A percentile compares a stretch with the other conserved stretches of the same genome.
Evolutionary conservation across 2,113 vertebrate species (phyloP).

Genomic region (Forbesichthys agassizii): DNA sequence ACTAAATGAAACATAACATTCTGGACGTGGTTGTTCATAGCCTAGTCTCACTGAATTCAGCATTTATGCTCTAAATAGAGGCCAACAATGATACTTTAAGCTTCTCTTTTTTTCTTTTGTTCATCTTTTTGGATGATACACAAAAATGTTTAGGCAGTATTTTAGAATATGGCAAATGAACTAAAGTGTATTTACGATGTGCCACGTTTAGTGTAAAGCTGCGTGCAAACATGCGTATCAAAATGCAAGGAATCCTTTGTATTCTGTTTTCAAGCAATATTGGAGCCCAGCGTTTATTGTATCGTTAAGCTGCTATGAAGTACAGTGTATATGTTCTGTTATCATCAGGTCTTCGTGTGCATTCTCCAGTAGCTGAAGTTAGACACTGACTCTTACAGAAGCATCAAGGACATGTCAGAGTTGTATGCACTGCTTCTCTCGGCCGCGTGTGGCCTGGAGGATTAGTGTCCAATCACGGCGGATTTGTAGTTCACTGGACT

Average conservation of each 20-base stretch:
- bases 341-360: not conserved
- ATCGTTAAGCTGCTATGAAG: too few relatives aligned
- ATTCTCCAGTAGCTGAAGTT: too few relatives aligned
- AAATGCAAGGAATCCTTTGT: too few relatives aligned
- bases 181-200: too few relatives aligned
- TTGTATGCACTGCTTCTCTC: constrained; percentile 50
- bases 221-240: too few relatives aligned
- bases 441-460: constrained; percentile 58
- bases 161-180: too few relatives aligned
- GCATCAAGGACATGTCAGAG: constrained; percentile 61
- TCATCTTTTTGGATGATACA: too few relatives aligned
- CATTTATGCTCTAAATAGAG: not conserved
- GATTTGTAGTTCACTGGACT: constrained; percentile 76
- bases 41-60: not conserved
- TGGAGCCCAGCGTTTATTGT: too few relatives aligned
- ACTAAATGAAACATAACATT: not conserved
- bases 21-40: not conserved
- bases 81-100: not conserved
- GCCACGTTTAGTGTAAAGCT: too few relatives aligned
- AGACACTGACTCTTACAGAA: constrained; percentile 29
- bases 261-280: too few relatives aligned
- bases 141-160: too few relatives aligned
- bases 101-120: too few relatives aligned
- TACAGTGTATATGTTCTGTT: not conserved
- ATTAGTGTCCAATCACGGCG: constrained; percentile 76